A percentile compares a stretch with the other conserved stretches of the same genome.
Evolutionary conservation across 1,140 invertebrate species (phyloP).

Genomic region (Anadara kagoshimensis): DNA sequence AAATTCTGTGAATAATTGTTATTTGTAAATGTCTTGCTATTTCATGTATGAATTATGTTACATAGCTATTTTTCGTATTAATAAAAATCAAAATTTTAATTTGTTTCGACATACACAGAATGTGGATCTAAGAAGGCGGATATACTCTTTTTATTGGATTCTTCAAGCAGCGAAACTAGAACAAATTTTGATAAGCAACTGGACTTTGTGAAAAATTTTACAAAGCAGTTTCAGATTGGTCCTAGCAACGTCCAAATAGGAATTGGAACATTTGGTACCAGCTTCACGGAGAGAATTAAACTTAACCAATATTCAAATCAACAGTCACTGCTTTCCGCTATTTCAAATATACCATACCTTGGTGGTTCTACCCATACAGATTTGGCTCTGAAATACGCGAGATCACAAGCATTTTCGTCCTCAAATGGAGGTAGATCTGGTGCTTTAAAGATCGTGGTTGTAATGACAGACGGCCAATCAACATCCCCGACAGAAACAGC

Average conservation of each 20-base stretch:
- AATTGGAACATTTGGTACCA: constrained; percentile 36
- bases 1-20: too few species aligned
- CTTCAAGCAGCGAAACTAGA: constrained; percentile 46
- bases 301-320: constrained; percentile 20
- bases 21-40: too few species aligned
- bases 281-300: constrained; percentile 15
- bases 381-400: constrained; percentile 20
- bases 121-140: constrained; percentile 27
- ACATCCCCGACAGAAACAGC: background rate
- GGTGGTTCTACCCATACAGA: constrained; percentile 35
- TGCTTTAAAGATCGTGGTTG: constrained; percentile 26
- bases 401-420: constrained; percentile 15
- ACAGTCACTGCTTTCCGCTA: constrained; percentile 16
- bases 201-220: constrained; percentile 45
- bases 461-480: constrained; percentile 39
- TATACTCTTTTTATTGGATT: constrained; percentile 49
- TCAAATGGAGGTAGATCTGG: constrained; percentile 26
- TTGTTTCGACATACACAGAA: background rate
- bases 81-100: too few species aligned
- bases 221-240: constrained; percentile 39
- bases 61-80: too few species aligned
- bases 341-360: constrained; percentile 28
- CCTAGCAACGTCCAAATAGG: constrained; percentile 32
- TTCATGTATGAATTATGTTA: too few species aligned
- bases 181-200: constrained; percentile 44